Evolutionary conservation across 2,797 vertebrate genomes (phyloP).

Genomic region (Sebastes flavidus): DNA sequence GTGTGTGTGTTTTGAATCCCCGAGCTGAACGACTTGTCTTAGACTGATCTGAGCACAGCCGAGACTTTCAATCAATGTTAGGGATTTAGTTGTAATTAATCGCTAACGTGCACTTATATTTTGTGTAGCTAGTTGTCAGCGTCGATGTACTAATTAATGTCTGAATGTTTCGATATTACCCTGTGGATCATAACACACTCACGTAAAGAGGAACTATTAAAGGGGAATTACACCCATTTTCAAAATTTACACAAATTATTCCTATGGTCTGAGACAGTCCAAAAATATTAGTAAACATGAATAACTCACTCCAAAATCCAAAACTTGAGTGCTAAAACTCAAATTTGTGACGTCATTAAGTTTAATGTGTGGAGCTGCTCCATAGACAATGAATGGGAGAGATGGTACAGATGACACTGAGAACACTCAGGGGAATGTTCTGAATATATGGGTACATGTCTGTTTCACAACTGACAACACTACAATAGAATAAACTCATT

Average conservation of each 20-base stretch:
- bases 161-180: not conserved
- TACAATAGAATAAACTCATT: not conserved
- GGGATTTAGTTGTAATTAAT: constrained; percentile 56
- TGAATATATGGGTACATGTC: not conserved
- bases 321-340: too few species aligned
- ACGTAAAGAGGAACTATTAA: not conserved
- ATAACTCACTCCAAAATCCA: too few species aligned
- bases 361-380: accelerated
- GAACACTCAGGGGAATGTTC: not conserved
- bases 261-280: too few species aligned
- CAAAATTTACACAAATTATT: too few species aligned
- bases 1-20: constrained; percentile 21
- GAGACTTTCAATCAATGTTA: constrained; percentile 67
- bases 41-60: constrained; percentile 34
- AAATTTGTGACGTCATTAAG: not conserved
- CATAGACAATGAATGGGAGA: not conserved
- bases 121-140: not conserved
- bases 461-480: not conserved
- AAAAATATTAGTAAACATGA: not conserved
- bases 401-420: not conserved
- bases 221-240: too few species aligned
- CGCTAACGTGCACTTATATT: constrained; percentile 27
- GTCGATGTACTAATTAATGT: constrained; percentile 3
- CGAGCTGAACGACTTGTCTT: constrained; percentile 62
- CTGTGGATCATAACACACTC: not conserved